phyloP scores from a whole-genome alignment of 1,140 invertebrate species.

The Neodiprion lecontei region DNA sequence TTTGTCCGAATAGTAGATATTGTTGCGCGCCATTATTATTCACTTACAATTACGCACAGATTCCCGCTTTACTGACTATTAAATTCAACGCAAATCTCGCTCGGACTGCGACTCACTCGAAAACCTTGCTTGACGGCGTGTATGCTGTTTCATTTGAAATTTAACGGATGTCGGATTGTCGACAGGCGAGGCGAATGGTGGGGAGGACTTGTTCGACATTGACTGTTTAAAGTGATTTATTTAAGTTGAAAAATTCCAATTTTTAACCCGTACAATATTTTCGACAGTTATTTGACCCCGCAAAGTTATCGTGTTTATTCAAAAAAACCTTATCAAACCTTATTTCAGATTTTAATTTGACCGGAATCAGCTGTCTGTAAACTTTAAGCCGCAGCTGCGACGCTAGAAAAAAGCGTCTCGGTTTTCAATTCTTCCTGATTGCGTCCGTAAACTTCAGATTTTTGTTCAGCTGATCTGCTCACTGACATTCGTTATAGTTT shows the following conservation, averaged over 20 bases:
- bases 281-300: not conserved
- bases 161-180: conserved; percentile 41
- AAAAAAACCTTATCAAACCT: not conserved
- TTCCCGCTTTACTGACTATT: not conserved
- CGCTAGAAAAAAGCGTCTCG: not conserved
- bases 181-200: conserved; percentile 21
- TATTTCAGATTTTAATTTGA: conserved; percentile 5
- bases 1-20: conserved; percentile 92
- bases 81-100: not conserved
- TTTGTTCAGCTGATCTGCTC: too few species aligned
- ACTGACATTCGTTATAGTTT: too few species aligned
- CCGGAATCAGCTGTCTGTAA: conserved; percentile 32
- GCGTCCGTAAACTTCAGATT: not conserved
- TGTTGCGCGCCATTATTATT: conserved; percentile 32
- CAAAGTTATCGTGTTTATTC: not conserved
- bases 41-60: not conserved
- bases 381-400: not conserved
- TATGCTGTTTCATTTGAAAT: conserved; percentile 41
- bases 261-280: not conserved
- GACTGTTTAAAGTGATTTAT: not conserved
- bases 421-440: not conserved
- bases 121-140: conserved; percentile 26
- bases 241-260: not conserved
- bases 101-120: conserved; percentile 8
- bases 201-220: not conserved